Percentiles rank a stretch among this genome's conserved stretches.
Evolutionary conservation across 2,797 vertebrate genomes (phyloP).

Genomic region (Austrolebias charrua): DNA sequence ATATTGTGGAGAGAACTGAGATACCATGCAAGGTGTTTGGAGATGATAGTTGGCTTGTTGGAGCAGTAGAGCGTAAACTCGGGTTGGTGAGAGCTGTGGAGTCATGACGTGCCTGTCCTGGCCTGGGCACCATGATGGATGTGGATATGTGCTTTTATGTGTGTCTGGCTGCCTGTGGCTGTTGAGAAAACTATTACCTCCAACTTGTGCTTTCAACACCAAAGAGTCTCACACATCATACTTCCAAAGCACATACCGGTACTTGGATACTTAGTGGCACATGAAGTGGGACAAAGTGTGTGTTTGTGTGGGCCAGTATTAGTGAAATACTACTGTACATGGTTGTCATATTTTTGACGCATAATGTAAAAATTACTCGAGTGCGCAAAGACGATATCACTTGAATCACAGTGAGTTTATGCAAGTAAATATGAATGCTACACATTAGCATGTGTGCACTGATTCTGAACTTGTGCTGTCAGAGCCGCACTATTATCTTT

Average conservation of each 20-base stretch:
- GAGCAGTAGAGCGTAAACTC: slow-evolving; percentile 69
- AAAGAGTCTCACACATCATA: slow-evolving; percentile 2
- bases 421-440: no score
- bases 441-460: no score
- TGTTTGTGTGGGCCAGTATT: no score
- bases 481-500: no score
- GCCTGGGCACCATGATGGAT: slow-evolving; percentile 56
- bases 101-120: slow-evolving; percentile 67
- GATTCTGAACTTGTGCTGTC: no score
- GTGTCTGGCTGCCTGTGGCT: slow-evolving; percentile 48
- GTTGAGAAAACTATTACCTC: slow-evolving; percentile 65
- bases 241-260: slow-evolving; percentile 1
- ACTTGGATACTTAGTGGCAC: background rate
- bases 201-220: slow-evolving; percentile 47
- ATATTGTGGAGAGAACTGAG: slow-evolving; percentile 44
- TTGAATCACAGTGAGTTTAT: no score
- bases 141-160: slow-evolving; percentile 32
- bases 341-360: no score
- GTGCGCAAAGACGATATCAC: no score
- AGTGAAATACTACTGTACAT: no score
- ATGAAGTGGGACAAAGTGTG: no score
- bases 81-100: slow-evolving; percentile 54
- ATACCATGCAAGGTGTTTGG: slow-evolving; percentile 73
- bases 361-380: no score
- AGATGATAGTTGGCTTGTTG: slow-evolving; percentile 71